Base-by-base conservation (phyloP, 2,888 invertebrate species). In the Tachystola acroxantha region DNA sequence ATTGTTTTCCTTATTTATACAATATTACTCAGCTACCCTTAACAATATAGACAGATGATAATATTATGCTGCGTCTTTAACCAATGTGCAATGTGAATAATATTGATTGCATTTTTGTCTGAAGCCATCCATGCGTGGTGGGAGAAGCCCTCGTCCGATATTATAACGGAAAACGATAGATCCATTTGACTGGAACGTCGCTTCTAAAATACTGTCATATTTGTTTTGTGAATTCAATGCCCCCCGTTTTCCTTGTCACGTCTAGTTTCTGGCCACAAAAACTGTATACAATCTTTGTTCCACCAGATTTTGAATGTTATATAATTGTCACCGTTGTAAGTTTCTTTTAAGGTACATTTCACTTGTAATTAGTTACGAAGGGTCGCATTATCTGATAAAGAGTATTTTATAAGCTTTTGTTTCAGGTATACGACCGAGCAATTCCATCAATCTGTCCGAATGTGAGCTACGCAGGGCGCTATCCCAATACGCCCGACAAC, bases 371-470 rank as follows among this genome's bases (percentile, higher is more conserved):
- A 32, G 22, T 34, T 19, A 27, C 19, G 29, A 64, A 64, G 65
- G 64, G 69, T 64, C 64, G 59, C 53, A 50, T 47, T 47, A 73
- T 75, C 75, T 59, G 75, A 76, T 76, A 70, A 72, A 60, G 59
- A 43, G 58, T 65, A 62, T 71, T 75, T 72, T 75, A 73, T 69
- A 70, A 68, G 64, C 66, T 59, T 67, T 73, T 67, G 61, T 66
- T 65, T 46, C 63, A 65, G 64, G 64, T 65, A 70, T 67, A 68
- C 64, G 65, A 62, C 59, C 42, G 45, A 51, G 63, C 57, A 63
- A 67, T 69, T 67, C 64, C 69, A 72, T 76, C 73, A 74, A 70
- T 72, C 71, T 68, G 63, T 56, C 60, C 49, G 54, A 68, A 67
- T 65, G 66, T 72, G 63, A 66, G 51, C 58, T 62, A 65, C 61